Percentiles rank a stretch among this genome's conserved stretches.
Conservation (phyloP, 2,888 invertebrate genomes). For the Augochlorella aurata region DNA sequence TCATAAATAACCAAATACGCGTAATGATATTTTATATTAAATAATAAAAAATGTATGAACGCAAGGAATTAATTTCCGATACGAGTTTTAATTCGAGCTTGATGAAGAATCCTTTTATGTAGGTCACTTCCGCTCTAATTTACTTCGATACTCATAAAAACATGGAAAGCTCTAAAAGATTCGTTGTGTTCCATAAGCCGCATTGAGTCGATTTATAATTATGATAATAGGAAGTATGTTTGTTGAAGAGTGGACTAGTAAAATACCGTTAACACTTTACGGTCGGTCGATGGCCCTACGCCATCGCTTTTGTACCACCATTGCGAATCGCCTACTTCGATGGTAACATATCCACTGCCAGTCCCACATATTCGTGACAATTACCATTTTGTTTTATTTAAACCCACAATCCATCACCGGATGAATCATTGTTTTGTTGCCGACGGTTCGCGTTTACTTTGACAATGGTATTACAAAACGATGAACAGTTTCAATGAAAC, state of each 20-base stretch:
- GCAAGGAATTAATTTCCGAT: too few species aligned
- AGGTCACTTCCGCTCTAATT: too few species aligned
- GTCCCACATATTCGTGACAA: background rate
- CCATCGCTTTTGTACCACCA: background rate
- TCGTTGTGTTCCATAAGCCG: background rate
- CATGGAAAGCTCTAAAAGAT: too few species aligned
- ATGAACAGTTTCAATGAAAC: background rate
- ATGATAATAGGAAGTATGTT: background rate
- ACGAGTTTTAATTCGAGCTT: too few species aligned
- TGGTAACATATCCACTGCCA: background rate
- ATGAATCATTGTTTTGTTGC: background rate
- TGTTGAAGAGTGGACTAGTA: background rate
- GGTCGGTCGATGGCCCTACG: background rate
- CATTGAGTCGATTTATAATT: background rate
- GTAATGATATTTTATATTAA: too few species aligned
- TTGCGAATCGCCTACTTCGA: background rate
- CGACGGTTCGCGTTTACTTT: background rate
- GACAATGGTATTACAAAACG: background rate
- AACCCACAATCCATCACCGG: background rate
- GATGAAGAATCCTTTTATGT: too few species aligned
- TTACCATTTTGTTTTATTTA: background rate
- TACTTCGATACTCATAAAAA: too few species aligned
- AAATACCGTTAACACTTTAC: background rate
- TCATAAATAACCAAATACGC: too few species aligned
- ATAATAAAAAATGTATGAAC: too few species aligned